Base-by-base conservation (phyloP, 2,113 vertebrate genomes). In the Plestiodon gilberti region DNA sequence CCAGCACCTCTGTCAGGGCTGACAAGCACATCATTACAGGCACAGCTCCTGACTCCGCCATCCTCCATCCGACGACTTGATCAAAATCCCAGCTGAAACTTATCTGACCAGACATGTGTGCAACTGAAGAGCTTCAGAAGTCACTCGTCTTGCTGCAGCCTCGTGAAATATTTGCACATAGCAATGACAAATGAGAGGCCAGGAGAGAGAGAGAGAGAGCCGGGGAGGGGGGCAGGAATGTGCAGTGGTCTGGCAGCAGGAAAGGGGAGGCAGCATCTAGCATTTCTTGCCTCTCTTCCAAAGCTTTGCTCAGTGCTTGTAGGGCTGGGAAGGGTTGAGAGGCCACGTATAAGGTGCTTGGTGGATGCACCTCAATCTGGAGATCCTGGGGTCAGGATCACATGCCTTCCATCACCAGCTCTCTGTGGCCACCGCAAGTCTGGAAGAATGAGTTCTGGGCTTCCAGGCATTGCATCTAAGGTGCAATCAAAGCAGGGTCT, bases 41-140 rank as follows among this genome's bases (percentile, higher is more conserved):
- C 15, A 48, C 18, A 2, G 73, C n/a, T 55, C 7, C 74, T 25
- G 67, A 23, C 38, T 25, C 57, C 3, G 76, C 76, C 8, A 18
- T 73, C 57, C 67, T 85, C 84, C 84, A 40, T 33, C 35, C 65
- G 70, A 73, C 14, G n/a, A 62, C 77, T 73, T 86, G 84, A 86
- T 80, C 77, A 80, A 86, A 80, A 80, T 64, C 67, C 77, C 22
- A 43, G 43, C 83, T 84, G 73, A 84, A 84, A 84, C 73, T 57
- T 57, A 57, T 57, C 55, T 57, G 55, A 14, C 55, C 55, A 57
- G 55, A 57, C 55, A 57, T 57, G 55, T 57, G 55, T 57, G 55
- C 55, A 6, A 57, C 55, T 57, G 55, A 57, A 57, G 55, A 57
- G 55, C 55, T 17, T 55, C 73, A 77, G 73, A 40, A 84, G 74